Base-by-base conservation (phyloP, 2,113 vertebrate genomes). In the Nesogale talazaci region DNA sequence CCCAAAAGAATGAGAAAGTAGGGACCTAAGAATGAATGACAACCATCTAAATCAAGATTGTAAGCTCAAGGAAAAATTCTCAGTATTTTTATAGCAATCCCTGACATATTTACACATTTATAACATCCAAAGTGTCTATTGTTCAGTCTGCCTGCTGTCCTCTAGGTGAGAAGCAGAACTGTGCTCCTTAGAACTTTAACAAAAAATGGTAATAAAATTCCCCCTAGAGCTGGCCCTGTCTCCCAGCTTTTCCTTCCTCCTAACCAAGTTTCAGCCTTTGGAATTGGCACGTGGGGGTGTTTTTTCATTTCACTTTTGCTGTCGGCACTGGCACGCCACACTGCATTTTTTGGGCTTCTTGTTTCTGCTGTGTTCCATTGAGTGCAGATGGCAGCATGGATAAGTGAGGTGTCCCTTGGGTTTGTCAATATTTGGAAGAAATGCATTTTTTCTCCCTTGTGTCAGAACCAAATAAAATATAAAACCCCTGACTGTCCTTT, bases 121-220 rank as follows among this genome's bases (percentile, higher is more conserved):
- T 82, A 90, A 52, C 5, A 52, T 52, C 46, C 46, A 52, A 52
- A 83, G 77, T 42, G 93, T 77, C 91, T 88, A 82, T 59, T 76
- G 81, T 72, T 93, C 83, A 89, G 81, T 52, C 82, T 95, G 85
- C 89, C 85, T 83, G 52, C 91, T 79, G 15, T 91, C 42, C 86
- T 92, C 77, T 46, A 70, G 65, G 76, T 95, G 69, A 94, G 92
- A 97, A 95, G 89, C 42, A 81, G 69, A 93, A 84, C 29, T 52
- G 77, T 94, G 42, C 70, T 92, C 82, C 89, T 93, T 89, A 82
- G 75, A 94, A 74, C 82, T 91, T 96, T 94, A 67, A 89, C 27
- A 57, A 61, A 93, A 93, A 87, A 89, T 34, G 69, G 83, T 83
- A 94, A 83, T 79, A 79, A 88, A 93, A 94, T 87, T 94, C 87